These are phyloP conservation scores for Saturnia japonica DNA, from an alignment of 2,888 invertebrate species.

Conservation along the genomic window DNA sequence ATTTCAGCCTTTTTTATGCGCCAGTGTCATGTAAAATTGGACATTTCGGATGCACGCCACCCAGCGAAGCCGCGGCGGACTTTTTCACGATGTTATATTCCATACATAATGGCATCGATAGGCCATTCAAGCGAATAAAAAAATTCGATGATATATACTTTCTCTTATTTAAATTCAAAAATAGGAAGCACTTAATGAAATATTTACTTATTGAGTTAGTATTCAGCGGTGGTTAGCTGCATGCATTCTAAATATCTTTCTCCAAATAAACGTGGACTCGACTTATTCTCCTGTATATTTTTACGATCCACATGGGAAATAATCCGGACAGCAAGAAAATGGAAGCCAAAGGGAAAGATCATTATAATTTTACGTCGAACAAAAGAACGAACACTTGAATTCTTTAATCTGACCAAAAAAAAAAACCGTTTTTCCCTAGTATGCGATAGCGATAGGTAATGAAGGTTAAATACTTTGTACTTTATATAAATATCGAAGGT, in stretches of 20 bases:
- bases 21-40: too few relatives aligned
- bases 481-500: neutral
- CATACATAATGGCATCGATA: too few relatives aligned
- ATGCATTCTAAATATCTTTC: constrained; percentile 12
- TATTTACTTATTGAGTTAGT: too few relatives aligned
- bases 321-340: constrained; percentile 32
- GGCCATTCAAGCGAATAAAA: too few relatives aligned
- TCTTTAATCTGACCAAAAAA: neutral
- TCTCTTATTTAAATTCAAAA: too few relatives aligned
- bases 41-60: too few relatives aligned
- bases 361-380: constrained; percentile 20
- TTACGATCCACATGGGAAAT: constrained; percentile 41
- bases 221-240: too few relatives aligned
- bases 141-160: too few relatives aligned
- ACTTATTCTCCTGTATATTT: constrained; percentile 30
- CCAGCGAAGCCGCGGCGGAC: too few relatives aligned
- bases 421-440: neutral
- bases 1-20: too few relatives aligned
- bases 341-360: constrained; percentile 27
- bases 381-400: neutral
- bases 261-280: constrained; percentile 10
- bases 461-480: neutral
- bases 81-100: too few relatives aligned
- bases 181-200: too few relatives aligned
- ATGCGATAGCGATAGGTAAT: neutral